phyloP scores from a whole-genome alignment of 2,113 vertebrate genomes.

The Bubo blakistoni region DNA sequence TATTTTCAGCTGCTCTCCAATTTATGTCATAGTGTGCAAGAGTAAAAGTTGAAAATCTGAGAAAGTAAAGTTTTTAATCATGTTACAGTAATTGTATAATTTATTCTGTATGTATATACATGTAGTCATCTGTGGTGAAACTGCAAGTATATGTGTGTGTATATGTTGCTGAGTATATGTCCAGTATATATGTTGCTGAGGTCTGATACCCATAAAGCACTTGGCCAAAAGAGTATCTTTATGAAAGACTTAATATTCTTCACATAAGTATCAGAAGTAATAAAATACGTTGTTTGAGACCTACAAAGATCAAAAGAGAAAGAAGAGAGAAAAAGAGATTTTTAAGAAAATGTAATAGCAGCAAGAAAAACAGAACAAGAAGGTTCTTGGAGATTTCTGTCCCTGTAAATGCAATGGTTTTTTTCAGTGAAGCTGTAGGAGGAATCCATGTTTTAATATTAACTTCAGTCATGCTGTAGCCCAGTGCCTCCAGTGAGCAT shows the following conservation, averaged over 20 bases:
- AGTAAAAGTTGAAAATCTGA: neutral
- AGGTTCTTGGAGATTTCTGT: neutral
- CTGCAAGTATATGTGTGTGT: neutral
- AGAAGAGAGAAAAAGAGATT: neutral
- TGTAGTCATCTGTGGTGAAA: neutral
- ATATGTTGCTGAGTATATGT: too few species aligned
- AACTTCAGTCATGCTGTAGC: neutral
- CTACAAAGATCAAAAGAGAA: neutral
- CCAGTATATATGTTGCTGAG: neutral
- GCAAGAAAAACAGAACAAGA: neutral
- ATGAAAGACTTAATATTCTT: neutral
- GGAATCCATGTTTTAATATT: neutral
- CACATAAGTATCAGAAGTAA: neutral
- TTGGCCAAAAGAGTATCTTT: neutral
- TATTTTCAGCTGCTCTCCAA: neutral
- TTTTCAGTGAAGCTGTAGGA: neutral
- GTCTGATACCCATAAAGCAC: neutral
- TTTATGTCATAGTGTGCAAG: neutral
- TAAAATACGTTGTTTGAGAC: neutral
- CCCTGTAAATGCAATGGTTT: neutral
- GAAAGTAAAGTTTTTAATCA: neutral
- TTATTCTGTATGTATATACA: neutral
- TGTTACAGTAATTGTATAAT: neutral
- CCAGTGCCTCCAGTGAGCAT: neutral
- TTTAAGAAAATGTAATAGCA: neutral